phyloP scores from a whole-genome alignment of 2,888 invertebrate genomes.

The Brenthis hecate region DNA sequence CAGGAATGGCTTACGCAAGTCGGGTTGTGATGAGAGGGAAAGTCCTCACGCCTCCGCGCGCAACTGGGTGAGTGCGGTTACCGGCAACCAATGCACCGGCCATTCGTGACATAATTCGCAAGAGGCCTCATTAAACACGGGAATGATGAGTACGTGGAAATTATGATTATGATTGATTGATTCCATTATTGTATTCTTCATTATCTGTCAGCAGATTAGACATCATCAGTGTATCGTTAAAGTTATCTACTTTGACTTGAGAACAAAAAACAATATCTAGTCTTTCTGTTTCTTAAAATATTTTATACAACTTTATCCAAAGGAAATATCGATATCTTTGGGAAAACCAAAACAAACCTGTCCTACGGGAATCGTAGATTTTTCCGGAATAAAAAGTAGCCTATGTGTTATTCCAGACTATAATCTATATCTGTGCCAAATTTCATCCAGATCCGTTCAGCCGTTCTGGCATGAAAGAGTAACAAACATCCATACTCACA shows the following conservation, averaged over 20 bases:
- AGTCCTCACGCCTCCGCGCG: conserved; percentile 76
- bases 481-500: too few relatives aligned
- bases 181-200: conserved; percentile 30
- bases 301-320: too few relatives aligned
- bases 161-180: conserved; percentile 32
- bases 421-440: too few relatives aligned
- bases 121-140: conserved; percentile 72
- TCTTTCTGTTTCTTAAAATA: neutral
- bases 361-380: too few relatives aligned
- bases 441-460: too few relatives aligned
- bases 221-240: conserved; percentile 49
- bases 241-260: conserved; percentile 10
- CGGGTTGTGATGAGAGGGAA: conserved; percentile 79
- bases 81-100: conserved; percentile 74
- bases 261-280: conserved; percentile 4
- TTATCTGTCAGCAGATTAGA: conserved; percentile 26
- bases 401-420: too few relatives aligned
- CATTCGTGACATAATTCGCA: conserved; percentile 78
- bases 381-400: too few relatives aligned
- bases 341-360: too few relatives aligned
- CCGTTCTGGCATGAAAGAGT: too few relatives aligned
- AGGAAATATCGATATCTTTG: too few relatives aligned
- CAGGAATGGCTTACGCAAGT: conserved; percentile 48
- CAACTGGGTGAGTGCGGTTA: conserved; percentile 79
- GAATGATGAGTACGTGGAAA: conserved; percentile 40